phyloP scores from a whole-genome alignment of 2,113 vertebrate genomes.

The Stigmatopora nigra region DNA sequence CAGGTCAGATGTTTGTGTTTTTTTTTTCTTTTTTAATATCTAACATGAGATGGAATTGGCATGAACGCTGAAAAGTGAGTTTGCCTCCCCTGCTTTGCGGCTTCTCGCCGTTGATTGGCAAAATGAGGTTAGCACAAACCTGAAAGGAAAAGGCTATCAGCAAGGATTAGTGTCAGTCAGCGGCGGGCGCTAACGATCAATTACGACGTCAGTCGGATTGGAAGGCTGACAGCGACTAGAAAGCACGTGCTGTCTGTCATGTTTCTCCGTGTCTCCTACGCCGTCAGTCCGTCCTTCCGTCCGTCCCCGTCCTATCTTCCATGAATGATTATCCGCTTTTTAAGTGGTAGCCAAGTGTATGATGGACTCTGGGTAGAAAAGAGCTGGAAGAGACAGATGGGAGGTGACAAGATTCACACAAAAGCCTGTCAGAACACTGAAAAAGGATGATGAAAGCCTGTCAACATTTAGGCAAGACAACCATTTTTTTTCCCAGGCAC shows the following conservation, averaged over 20 bases:
- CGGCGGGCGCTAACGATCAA: slow-evolving; percentile 30
- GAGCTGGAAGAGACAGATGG: slow-evolving; percentile 50
- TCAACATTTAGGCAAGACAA: slow-evolving; percentile 49
- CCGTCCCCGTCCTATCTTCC: slow-evolving; percentile 43
- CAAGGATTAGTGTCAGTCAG: slow-evolving; percentile 66
- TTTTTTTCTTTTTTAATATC: too few relatives aligned
- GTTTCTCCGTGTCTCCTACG: slow-evolving; percentile 13
- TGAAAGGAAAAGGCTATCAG: slow-evolving; percentile 66
- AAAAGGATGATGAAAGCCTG: slow-evolving; percentile 62
- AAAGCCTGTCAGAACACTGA: slow-evolving; percentile 58
- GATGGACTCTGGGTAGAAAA: slow-evolving; percentile 24
- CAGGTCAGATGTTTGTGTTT: too few relatives aligned
- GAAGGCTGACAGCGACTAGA: slow-evolving; percentile 17
- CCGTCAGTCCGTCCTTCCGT: too few relatives aligned
- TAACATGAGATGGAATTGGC: too few relatives aligned
- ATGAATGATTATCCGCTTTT: slow-evolving; percentile 32
- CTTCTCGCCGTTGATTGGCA: slow-evolving; percentile 70
- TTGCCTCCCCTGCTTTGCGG: slow-evolving; percentile 16
- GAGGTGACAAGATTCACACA: slow-evolving; percentile 61
- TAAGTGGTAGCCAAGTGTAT: slow-evolving; percentile 15
- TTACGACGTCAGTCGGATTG: slow-evolving; percentile 33
- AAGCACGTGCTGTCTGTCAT: slow-evolving; percentile 1
- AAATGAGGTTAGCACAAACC: slow-evolving; percentile 70
- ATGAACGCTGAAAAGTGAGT: too few relatives aligned
- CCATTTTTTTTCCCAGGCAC: slow-evolving; percentile 38